Conservation (phyloP, 1,140 invertebrate genomes). For the Aradophagus sp. region DNA sequence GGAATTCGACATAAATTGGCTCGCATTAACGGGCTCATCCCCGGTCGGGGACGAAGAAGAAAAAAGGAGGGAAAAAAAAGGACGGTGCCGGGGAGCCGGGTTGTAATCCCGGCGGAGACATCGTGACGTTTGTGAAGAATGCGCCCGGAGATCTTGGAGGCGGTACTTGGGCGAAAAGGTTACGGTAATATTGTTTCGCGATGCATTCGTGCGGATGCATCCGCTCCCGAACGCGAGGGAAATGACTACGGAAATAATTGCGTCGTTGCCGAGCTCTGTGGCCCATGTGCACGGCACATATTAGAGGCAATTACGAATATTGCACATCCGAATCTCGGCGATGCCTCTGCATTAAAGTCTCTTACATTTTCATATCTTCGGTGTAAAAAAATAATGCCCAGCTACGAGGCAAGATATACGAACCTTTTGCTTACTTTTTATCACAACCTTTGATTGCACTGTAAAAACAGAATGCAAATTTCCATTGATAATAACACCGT, state of each 20-base stretch:
- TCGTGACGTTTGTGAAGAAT: slow-evolving; percentile 17
- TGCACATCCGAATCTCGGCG: slow-evolving; percentile 37
- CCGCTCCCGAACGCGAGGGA: slow-evolving; percentile 2
- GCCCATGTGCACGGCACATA: slow-evolving; percentile 1
- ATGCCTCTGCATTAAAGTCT: slow-evolving; percentile 28
- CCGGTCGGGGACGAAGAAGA: slow-evolving; percentile 17
- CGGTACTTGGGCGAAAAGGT: background rate
- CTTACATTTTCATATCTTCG: slow-evolving; percentile 37
- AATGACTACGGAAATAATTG: too few relatives aligned
- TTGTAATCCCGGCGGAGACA: slow-evolving; percentile 38
- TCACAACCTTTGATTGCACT: too few relatives aligned
- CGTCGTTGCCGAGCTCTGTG: too few relatives aligned
- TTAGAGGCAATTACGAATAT: slow-evolving; percentile 58
- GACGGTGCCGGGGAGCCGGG: background rate
- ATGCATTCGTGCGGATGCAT: slow-evolving; percentile 10
- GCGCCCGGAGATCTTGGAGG: background rate
- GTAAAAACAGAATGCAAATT: too few relatives aligned
- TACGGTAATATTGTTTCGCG: slow-evolving; percentile 26
- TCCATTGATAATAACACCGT: too few relatives aligned
- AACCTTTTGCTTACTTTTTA: too few relatives aligned
- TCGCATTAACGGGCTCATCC: slow-evolving; percentile 44
- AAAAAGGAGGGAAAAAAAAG: too few relatives aligned
- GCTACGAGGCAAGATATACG: too few relatives aligned
- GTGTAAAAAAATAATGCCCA: slow-evolving; percentile 14
- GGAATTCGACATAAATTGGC: slow-evolving; percentile 53